Base-by-base conservation (phyloP, 2,797 vertebrate genomes). In the Potorous gilbertii region DNA sequence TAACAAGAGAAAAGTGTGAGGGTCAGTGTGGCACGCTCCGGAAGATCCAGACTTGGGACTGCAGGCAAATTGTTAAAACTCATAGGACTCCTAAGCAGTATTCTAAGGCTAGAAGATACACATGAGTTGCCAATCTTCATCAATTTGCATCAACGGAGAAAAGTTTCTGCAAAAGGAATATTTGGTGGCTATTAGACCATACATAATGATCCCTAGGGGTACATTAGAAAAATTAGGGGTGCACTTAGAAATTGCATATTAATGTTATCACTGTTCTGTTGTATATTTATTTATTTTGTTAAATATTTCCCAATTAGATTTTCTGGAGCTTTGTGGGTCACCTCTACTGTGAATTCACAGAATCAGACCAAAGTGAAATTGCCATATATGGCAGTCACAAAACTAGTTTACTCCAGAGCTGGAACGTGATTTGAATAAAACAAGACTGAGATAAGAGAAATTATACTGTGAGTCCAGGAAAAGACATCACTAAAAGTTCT, bases 381-480 rank as follows among this genome's bases (percentile, higher is more conserved):
- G 1, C 62, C 62, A 40, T 74, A 74, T 87, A 90, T 74, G 66
- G 10, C 6, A 1, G 93, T 90, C 5, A 81, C 55, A 96, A 93
- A 55, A 56, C 31, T 92, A 54, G 0, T 0, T 81, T 81, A 11
- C 3, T 87, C 21, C 24, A 87, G 9, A 50, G 40, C 31, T 92
- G 21, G 52, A 55, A 95, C 74, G 92, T 94, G 29, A 56, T 93
- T 91, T 94, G 28, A 95, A 95, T 93, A 91, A 92, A 91, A 89
- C 89, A 94, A 56, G 62, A 55, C 29, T 93, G 55, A 92, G 93
- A 87, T 57, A 46, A 24, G 74, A 34, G 55, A 92, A n/a, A 62
- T 31, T 2, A 0, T 54, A 2, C 40, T 90, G n/a, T 34, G 29
- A 52, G 29, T 14, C 93, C 34, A 74, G 46, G 87, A 3, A 59